Evolutionary conservation across 2,797 vertebrate genomes (phyloP).

Genomic region (Vultur gryphus): DNA sequence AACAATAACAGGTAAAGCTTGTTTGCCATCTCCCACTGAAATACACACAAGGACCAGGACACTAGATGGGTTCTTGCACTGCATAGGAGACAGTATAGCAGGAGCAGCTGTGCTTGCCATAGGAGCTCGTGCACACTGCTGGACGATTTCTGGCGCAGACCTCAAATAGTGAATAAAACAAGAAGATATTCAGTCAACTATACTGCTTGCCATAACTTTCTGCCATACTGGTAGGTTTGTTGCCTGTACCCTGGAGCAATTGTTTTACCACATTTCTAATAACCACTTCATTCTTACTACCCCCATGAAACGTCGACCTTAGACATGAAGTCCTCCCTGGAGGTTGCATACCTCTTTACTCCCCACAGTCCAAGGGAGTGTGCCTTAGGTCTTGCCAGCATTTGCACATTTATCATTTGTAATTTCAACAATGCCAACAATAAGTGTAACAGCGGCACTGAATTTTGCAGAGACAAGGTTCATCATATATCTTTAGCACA

Average conservation of each 20-base stretch:
- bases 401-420: not conserved
- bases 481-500: not conserved
- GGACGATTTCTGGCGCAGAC: not conserved
- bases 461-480: not conserved
- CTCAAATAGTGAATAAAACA: not conserved
- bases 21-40: not conserved
- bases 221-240: not conserved
- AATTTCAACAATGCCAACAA: not conserved
- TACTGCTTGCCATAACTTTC: not conserved
- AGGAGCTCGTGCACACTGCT: not conserved
- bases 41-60: not conserved
- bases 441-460: not conserved
- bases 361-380: not conserved
- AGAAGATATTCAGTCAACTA: not conserved
- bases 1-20: not conserved
- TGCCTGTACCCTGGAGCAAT: not conserved
- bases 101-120: not conserved
- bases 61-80: not conserved
- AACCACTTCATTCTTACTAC: not conserved
- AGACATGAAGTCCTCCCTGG: not conserved
- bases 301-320: not conserved
- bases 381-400: not conserved
- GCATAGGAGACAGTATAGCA: fast-evolving
- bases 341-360: not conserved
- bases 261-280: not conserved